Base-by-base conservation (phyloP, 2,888 invertebrate genomes). In the Caenorhabditis sulstoni region DNA sequence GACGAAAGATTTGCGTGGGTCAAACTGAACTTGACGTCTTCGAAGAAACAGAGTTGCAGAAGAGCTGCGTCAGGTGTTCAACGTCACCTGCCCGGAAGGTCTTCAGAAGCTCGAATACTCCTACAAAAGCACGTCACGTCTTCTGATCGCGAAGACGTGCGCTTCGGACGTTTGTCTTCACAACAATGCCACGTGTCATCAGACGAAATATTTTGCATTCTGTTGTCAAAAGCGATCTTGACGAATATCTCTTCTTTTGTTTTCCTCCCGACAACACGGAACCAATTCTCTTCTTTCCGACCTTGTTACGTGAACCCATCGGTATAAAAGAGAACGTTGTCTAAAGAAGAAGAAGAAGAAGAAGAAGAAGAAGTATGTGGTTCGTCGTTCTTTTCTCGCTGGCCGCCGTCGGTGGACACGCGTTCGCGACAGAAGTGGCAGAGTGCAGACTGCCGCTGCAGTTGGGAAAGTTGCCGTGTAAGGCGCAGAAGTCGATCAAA, bases 391-490 rank as follows among this genome's bases (percentile, higher is more conserved):
- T n/a, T n/a, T 20, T 12, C 22, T 45, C 20, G 16, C 41, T 58
- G 1, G 11, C 45, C 11, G 9, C 45, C 5, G 12, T 29, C 7
- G 4, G 3, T 3, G 4, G 3, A 7, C 29, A 5, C 18, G 9
- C 18, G 22, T 22, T 20, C 16, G 29, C 14, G 12, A 20, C 50
- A 0, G 18, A 53, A 3, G 18, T 16, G 2, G 8, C 18, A 5
- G 53, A 29, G 29, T 29, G 3, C 29, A 3, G 29, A 64, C 1
- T 73, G 71, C 35, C 20, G 37, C n/a, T 73, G 22, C 50, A 64
- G 20, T 39, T 73, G 49, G 71, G 71, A 41, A 73, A 41, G n/a
- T 35, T 57, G 20, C 64, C 64, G 23, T 73, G 71, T 35, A 73
- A 64, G 35, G 22, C 64, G 47, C 64, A 73, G 44, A 64, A 64